Conservation (phyloP, 2,888 invertebrate genomes). For the Acanthosepion pharaonis region DNA sequence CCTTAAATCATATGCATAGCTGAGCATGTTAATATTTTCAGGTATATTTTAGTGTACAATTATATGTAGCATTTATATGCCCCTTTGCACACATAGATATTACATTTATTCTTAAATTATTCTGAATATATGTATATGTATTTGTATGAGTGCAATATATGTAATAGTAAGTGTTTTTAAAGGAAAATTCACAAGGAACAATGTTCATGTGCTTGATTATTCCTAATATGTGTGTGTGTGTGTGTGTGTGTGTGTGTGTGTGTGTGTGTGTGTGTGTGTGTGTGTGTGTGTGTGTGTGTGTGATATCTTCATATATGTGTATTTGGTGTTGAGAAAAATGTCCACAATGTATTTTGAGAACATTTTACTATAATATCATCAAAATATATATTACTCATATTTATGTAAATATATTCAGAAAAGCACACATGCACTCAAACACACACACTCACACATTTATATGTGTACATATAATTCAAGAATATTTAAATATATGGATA, state of each 20-base stretch:
- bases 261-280: background rate
- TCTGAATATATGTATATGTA: background rate
- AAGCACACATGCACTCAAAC: background rate
- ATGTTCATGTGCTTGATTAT: background rate
- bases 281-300: background rate
- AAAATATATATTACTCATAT: constrained; percentile 4
- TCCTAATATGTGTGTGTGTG: background rate
- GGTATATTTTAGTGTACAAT: background rate
- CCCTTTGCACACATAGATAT: background rate
- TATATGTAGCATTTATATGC: background rate
- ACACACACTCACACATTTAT: background rate
- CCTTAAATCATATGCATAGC: background rate
- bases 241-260: background rate
- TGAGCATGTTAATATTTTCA: constrained; percentile 20
- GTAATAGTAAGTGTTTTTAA: background rate
- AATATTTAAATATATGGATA: background rate
- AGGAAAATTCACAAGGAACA: background rate
- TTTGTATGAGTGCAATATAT: background rate
- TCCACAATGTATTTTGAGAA: background rate
- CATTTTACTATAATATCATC: background rate
- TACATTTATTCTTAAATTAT: background rate
- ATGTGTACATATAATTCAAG: background rate
- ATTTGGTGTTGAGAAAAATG: background rate
- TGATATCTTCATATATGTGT: constrained; percentile 1
- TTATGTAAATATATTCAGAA: constrained; percentile 11